Percentiles rank a stretch among this genome's conserved stretches.
These are phyloP conservation scores for Sympetrum striolatum DNA, from an alignment of 2,888 invertebrate genomes.

Conservation along the genomic window DNA sequence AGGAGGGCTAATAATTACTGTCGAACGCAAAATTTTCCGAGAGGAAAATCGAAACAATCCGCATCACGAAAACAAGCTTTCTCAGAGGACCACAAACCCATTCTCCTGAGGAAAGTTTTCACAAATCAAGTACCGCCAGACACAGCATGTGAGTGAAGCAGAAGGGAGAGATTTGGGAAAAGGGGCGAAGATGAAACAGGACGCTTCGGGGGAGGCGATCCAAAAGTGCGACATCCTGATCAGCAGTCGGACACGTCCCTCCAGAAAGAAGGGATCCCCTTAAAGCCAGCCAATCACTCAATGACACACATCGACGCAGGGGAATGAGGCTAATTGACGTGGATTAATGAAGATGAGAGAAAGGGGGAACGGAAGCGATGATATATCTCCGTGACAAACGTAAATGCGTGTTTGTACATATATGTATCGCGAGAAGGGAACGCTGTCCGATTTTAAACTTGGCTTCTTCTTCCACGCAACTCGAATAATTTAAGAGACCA, in stretches of 20 bases:
- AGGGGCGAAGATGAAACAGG: not conserved
- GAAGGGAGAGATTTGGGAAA: not conserved
- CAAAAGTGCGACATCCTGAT: not conserved
- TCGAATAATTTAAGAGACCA: too few relatives aligned
- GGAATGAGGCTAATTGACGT: slow-evolving; percentile 39
- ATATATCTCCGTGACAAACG: not conserved
- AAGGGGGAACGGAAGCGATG: not conserved
- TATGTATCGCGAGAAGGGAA: not conserved
- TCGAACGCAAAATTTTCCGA: too few relatives aligned
- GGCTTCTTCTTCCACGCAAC: too few relatives aligned
- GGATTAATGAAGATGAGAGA: slow-evolving; percentile 22
- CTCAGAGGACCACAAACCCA: not conserved
- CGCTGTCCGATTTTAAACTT: too few relatives aligned
- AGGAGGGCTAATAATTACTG: too few relatives aligned
- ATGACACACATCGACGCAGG: slow-evolving; percentile 32
- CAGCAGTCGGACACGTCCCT: not conserved
- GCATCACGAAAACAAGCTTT: too few relatives aligned
- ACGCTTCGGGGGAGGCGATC: not conserved
- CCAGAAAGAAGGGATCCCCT: not conserved
- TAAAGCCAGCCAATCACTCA: slow-evolving; percentile 12
- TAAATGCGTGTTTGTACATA: not conserved
- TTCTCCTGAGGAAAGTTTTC: not conserved
- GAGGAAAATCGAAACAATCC: too few relatives aligned
- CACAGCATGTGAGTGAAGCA: not conserved
- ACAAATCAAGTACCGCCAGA: not conserved